Conservation (phyloP, 2,797 vertebrate genomes). For the Brachyalestes nurse region DNA sequence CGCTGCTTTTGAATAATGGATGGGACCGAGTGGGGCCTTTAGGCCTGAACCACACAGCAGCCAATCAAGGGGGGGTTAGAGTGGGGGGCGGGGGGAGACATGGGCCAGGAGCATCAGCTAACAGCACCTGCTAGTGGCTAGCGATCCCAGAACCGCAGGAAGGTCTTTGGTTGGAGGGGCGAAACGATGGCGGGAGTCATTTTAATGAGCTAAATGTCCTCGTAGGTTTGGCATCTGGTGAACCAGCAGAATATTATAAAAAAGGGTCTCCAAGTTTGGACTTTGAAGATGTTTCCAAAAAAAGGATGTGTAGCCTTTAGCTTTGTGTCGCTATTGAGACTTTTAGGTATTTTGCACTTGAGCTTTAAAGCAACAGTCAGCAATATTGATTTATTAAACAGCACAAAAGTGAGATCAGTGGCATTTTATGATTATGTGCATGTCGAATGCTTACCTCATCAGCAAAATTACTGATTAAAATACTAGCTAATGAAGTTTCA, state of each 20-base stretch:
- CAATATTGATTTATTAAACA: too few relatives aligned
- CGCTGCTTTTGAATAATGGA: conserved; percentile 40
- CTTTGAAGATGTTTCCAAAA: not conserved
- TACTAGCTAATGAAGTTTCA: too few relatives aligned
- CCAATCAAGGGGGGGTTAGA: not conserved
- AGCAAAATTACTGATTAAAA: too few relatives aligned
- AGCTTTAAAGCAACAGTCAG: too few relatives aligned
- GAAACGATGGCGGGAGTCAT: conserved; percentile 15
- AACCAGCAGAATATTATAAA: not conserved
- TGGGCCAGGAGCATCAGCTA: not conserved
- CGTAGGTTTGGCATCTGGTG: not conserved
- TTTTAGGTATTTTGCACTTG: not conserved
- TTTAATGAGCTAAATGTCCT: conserved; percentile 23
- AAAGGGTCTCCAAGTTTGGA: not conserved
- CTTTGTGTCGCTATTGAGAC: not conserved
- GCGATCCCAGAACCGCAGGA: not conserved
- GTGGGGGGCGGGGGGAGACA: too few relatives aligned
- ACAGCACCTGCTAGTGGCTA: not conserved
- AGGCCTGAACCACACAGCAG: not conserved
- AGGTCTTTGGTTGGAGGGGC: conserved; percentile 5
- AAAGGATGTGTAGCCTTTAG: not conserved
- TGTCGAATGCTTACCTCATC: too few relatives aligned
- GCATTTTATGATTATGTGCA: too few relatives aligned
- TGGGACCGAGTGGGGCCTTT: conserved; percentile 29
- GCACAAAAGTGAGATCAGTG: too few relatives aligned